These are phyloP conservation scores for Drosophila orosa DNA, from an alignment of 1,140 invertebrate species.

Conservation along the genomic window DNA sequence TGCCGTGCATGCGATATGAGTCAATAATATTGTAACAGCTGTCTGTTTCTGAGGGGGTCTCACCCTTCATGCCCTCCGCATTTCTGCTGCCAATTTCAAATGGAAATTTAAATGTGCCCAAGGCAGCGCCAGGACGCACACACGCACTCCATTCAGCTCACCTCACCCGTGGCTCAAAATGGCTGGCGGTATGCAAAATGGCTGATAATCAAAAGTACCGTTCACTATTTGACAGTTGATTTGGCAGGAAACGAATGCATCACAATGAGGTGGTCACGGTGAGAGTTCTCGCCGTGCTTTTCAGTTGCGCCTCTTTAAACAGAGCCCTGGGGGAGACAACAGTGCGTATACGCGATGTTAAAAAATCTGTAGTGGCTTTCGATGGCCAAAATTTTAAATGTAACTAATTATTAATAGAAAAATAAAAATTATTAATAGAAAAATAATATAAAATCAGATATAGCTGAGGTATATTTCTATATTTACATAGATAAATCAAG, in stretches of 20 bases:
- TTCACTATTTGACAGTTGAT: conserved; percentile 71
- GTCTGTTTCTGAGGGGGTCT: conserved; percentile 58
- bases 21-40: conserved; percentile 82
- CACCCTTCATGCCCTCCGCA: conserved; percentile 7
- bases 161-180: background rate
- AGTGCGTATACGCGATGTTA: conserved; percentile 5
- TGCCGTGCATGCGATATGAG: conserved; percentile 76
- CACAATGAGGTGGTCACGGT: conserved; percentile 15
- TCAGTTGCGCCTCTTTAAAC: background rate
- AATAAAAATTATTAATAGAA: too few relatives aligned
- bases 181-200: conserved; percentile 50
- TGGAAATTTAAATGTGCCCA: conserved; percentile 74
- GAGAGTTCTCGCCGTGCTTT: conserved; percentile 1
- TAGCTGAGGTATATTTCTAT: too few relatives aligned
- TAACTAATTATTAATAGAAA: too few relatives aligned
- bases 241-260: conserved; percentile 48
- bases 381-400: too few relatives aligned
- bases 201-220: conserved; percentile 63
- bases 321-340: background rate
- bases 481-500: too few relatives aligned
- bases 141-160: conserved; percentile 6
- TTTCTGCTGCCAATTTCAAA: conserved; percentile 61
- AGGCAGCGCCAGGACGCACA: conserved; percentile 29
- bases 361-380: background rate
- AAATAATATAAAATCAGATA: too few relatives aligned